Base-by-base conservation (phyloP, 2,888 invertebrate species). In the Mesorhabditis sp. region DNA sequence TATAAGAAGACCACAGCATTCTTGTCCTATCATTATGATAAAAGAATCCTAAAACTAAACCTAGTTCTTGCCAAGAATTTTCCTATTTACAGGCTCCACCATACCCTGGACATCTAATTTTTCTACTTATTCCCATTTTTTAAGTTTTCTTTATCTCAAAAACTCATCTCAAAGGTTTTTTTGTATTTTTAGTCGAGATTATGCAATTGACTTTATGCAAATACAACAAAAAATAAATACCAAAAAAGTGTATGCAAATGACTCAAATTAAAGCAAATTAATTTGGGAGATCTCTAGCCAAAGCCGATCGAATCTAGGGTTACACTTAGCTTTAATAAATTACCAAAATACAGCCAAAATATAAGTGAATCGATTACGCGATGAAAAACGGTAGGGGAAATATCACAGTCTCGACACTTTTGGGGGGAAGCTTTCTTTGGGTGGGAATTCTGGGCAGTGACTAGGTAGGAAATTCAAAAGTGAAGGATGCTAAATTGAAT, bases 51-150 rank as follows among this genome's bases (percentile, higher is more conserved):
- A 6, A 6, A 6, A 13, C 43, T 6, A 42, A 10, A 7, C 42
- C 43, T 65, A 28, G 28, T 28, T 28, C 28, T 28, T 28, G 28
- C 28, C 28, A 28, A 28, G 28, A 28, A 28, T 28, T 62, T 42
- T 67, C 6, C 43, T 65, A 61, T 28, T 71, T 79, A 28, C 63
- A 80, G 80, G 67, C 67, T 83, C 2, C 82, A 83, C 71, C 77
- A 81, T 63, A 70, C 71, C 61, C 70, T 83, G 15, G 83, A 83
- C 71, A 80, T 83, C 28, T 28, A 28, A 28, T 28, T 28, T 28
- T 28, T 28, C 28, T 28, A 28, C 28, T 28, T 28, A 28, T 28
- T 28, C 28, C 28, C 28, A 28, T 28, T 28, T 28, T 28, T 28
- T 28, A 28, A 28, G 28, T 28, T 28, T 28, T 28, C 28, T 1